Conservation (phyloP, 2,888 invertebrate genomes). For the Eudasyphora cyanicolor region DNA sequence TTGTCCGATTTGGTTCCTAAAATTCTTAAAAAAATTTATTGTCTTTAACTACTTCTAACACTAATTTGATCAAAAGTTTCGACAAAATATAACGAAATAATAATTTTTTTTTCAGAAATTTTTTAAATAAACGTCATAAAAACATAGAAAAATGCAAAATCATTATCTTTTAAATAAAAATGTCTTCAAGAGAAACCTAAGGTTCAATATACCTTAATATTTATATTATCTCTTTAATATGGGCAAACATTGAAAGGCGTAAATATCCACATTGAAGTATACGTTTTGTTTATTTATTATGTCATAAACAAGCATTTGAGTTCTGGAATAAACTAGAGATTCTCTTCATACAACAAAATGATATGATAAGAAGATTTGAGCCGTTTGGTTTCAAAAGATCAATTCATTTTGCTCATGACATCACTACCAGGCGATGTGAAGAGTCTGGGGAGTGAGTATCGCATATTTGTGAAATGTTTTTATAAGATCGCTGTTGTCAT, state of each 20-base stretch:
- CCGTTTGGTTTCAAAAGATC: background rate
- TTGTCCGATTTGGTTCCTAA: too few relatives aligned
- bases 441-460: background rate
- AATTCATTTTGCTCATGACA: background rate
- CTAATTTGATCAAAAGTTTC: too few relatives aligned
- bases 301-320: slow-evolving; percentile 1
- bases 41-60: too few relatives aligned
- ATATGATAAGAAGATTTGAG: background rate
- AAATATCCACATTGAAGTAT: background rate
- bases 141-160: too few relatives aligned
- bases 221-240: background rate
- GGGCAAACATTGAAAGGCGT: background rate
- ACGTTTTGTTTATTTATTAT: background rate
- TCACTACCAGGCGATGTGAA: background rate
- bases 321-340: background rate
- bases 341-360: background rate
- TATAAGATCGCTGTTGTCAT: background rate
- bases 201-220: slow-evolving; percentile 5
- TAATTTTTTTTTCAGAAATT: too few relatives aligned
- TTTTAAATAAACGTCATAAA: too few relatives aligned
- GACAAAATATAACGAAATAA: too few relatives aligned
- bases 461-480: background rate
- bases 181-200: background rate
- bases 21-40: too few relatives aligned
- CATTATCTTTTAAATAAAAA: too few relatives aligned